Base-by-base conservation (phyloP, 1,140 invertebrate genomes). In the Heliconius congener region DNA sequence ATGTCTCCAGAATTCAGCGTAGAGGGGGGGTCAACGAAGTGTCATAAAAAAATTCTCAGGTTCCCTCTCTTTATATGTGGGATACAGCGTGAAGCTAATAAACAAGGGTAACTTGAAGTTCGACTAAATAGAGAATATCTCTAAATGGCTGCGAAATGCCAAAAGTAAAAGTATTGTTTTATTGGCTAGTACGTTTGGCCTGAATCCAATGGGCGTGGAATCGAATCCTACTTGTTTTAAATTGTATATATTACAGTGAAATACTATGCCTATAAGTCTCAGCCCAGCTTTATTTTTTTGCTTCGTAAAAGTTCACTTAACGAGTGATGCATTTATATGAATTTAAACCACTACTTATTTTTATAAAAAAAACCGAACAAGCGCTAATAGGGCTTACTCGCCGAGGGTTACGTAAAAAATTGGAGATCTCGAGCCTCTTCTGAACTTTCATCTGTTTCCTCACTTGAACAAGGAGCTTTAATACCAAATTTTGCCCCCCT, bases 111-210 rank as follows among this genome's bases (percentile, higher is more conserved):
- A 16, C 18, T 19, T 52, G 0, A 18, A 52, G 18, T 52, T 52
- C 6, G 19, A 52, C 16, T 52, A 18, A 19, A 52, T 18, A 52
- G 50, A 19, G 4, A 19, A 52, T 19, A 52, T 52, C 2, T 60
- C 55, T 60, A 23, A 60, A 60, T 60, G 8, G n/a, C 19, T 60
- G n/a, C 5, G 11, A 23, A 60, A 23, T 60, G n/a, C 55, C 55
- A 23, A 60, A 60, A 60, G n/a, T 60, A 23, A 60, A 60, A 60
- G 55, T 60, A 60, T 60, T 60, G n/a, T 60, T 27, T 60, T 60
- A 60, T 60, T 60, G 55, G 55, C 55, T 23, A 60, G 19, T 23
- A 23, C 55, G n/a, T 9, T 60, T 60, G 55, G 55, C 19, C 55
- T 27, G 55, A 23, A 0, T 60, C 55, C 55, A 60, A 60, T n/a